phyloP scores from a whole-genome alignment of 2,113 vertebrate species.

The Gobio gobio region DNA sequence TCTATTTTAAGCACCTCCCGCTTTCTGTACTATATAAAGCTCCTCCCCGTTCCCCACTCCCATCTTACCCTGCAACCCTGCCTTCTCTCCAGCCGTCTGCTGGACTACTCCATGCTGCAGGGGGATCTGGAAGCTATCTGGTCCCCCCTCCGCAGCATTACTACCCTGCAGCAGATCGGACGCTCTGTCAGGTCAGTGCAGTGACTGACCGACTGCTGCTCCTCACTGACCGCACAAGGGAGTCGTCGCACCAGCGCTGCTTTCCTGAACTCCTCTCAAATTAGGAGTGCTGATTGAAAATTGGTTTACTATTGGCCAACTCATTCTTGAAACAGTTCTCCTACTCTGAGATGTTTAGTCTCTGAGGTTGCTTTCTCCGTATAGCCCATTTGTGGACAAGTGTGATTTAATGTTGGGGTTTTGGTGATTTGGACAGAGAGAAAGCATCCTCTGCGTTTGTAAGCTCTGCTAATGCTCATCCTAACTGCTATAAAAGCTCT shows the following conservation, averaged over 20 bases:
- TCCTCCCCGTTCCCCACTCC: conserved; percentile 5
- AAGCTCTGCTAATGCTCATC: conserved; percentile 18
- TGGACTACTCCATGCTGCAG: conserved; percentile 78
- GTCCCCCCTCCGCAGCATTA: conserved; percentile 80
- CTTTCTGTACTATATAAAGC: not conserved
- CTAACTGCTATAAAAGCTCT: not conserved
- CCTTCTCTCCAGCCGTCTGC: conserved; percentile 72
- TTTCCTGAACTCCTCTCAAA: conserved; percentile 42
- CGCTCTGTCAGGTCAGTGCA: conserved; percentile 76
- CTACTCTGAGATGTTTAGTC: conserved; percentile 47
- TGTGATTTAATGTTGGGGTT: not conserved
- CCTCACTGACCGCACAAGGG: conserved; percentile 48
- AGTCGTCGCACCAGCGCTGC: conserved; percentile 35
- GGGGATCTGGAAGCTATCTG: conserved; percentile 80
- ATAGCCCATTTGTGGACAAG: not conserved
- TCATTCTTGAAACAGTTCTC: conserved; percentile 30
- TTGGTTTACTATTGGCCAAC: not conserved
- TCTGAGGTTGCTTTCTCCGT: conserved; percentile 45
- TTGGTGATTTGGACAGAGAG: not conserved
- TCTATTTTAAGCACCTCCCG: not conserved
- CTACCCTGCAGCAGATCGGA: conserved; percentile 78
- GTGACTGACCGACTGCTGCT: conserved; percentile 44
- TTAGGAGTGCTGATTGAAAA: conserved; percentile 36
- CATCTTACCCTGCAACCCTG: conserved; percentile 59
- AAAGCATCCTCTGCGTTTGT: conserved; percentile 45